Conservation (phyloP, 2,888 invertebrate genomes). For the Pachliopta kotzebuea region DNA sequence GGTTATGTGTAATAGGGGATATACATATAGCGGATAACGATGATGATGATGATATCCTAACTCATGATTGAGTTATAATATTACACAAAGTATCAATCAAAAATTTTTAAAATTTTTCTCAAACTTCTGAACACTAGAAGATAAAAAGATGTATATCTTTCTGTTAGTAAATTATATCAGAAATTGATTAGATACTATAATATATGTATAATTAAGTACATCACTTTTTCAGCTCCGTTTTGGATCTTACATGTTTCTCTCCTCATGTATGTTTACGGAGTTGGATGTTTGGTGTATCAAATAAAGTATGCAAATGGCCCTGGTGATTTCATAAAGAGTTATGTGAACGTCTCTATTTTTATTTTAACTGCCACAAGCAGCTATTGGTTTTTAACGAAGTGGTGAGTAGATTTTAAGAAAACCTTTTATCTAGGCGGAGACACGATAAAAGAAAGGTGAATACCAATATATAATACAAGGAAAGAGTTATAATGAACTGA, state of each 20-base stretch:
- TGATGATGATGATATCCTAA: no score
- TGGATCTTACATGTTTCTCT: slow-evolving; percentile 52
- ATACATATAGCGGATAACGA: no score
- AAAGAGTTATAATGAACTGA: no score
- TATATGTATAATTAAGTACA: neutral
- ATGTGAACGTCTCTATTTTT: slow-evolving; percentile 54
- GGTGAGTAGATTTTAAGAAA: slow-evolving; percentile 42
- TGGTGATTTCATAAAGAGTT: slow-evolving; percentile 54
- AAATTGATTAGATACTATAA: neutral
- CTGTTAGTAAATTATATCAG: neutral
- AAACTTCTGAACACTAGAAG: neutral
- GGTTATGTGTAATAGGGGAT: no score
- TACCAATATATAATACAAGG: no score
- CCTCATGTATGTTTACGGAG: slow-evolving; percentile 54
- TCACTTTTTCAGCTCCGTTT: slow-evolving; percentile 48
- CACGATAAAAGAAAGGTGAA: no score
- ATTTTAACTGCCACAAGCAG: slow-evolving; percentile 48
- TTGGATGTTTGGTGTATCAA: slow-evolving; percentile 51
- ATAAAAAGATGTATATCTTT: no score
- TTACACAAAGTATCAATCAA: neutral
- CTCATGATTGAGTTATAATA: neutral
- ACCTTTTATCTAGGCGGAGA: no score
- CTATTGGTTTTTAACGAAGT: slow-evolving; percentile 57
- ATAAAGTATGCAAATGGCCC: slow-evolving; percentile 45
- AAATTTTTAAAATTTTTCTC: neutral